phyloP scores from a whole-genome alignment of 2,888 invertebrate species.

The Branchellion lobata region DNA sequence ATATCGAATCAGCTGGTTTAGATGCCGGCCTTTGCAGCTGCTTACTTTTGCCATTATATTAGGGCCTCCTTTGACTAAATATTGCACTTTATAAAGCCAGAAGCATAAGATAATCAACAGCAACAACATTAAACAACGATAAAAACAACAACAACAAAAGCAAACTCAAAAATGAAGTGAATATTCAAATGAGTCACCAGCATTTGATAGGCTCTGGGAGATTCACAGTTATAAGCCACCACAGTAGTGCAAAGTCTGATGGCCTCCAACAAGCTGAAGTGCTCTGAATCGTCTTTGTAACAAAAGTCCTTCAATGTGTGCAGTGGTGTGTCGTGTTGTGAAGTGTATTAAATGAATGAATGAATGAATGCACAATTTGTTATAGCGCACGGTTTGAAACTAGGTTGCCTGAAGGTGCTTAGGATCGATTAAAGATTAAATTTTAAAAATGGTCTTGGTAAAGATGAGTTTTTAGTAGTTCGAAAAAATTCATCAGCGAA shows the following conservation, averaged over 20 bases:
- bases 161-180: too few species aligned
- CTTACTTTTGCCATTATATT: too few species aligned
- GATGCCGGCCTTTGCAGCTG: too few species aligned
- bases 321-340: neutral
- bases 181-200: slow-evolving; percentile 56
- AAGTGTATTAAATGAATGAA: neutral
- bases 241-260: slow-evolving; percentile 99
- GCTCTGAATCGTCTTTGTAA: slow-evolving; percentile 95
- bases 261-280: slow-evolving; percentile 92
- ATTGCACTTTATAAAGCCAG: too few species aligned
- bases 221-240: slow-evolving; percentile 94
- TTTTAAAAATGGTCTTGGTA: too few species aligned
- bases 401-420: neutral
- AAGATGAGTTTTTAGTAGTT: too few species aligned
- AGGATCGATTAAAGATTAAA: neutral
- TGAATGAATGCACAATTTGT: neutral
- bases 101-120: too few species aligned
- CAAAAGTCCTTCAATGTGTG: slow-evolving; percentile 76
- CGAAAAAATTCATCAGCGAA: too few species aligned
- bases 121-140: too few species aligned
- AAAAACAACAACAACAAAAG: too few species aligned
- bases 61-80: too few species aligned
- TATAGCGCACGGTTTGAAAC: neutral
- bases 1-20: too few species aligned
- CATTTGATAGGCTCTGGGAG: slow-evolving; percentile 69